Percentiles rank a stretch among this genome's conserved stretches.
Conservation (phyloP, 2,888 invertebrate genomes). For the Drosophila nr. perissopoda region DNA sequence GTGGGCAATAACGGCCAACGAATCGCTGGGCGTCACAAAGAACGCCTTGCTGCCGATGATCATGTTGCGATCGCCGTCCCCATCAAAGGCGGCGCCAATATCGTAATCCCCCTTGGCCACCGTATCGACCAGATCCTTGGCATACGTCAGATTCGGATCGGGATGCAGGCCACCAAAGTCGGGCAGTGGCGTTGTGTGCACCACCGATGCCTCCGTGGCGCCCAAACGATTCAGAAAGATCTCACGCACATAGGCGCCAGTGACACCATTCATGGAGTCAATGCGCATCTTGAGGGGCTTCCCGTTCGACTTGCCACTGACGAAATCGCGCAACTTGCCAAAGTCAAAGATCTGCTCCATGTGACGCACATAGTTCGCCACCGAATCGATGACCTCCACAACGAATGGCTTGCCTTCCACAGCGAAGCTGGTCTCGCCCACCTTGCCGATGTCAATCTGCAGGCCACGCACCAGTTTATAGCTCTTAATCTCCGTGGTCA, state of each 20-base stretch:
- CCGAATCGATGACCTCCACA: conserved; percentile 96
- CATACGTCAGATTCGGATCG: conserved; percentile 98
- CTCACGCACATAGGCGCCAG: conserved; percentile 96
- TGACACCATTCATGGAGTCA: conserved; percentile 98
- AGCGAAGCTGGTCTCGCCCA: conserved; percentile 89
- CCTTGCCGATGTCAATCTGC: conserved; percentile 90
- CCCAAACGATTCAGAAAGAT: conserved; percentile 95
- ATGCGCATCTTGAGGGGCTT: conserved; percentile 94
- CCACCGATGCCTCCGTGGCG: conserved; percentile 89
- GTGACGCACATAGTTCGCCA: conserved; percentile 93
- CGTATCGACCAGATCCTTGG: conserved; percentile 90
- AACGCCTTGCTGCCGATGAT: conserved; percentile 97
- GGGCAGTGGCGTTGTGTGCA: conserved; percentile 92
- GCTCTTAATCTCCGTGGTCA: conserved; percentile 91
- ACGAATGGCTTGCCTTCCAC: conserved; percentile 88
- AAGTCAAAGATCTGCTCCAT: conserved; percentile 99
- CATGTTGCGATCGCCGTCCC: conserved; percentile 99
- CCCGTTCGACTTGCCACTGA: conserved; percentile 88
- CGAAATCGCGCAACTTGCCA: conserved; percentile 89
- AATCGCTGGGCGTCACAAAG: conserved; percentile 99
- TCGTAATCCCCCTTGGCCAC: conserved; percentile 88
- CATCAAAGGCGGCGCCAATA: conserved; percentile 98
- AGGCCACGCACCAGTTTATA: conserved; percentile 93
- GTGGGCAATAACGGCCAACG: conserved; percentile 97
- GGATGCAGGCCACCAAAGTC: conserved; percentile 99